phyloP scores from a whole-genome alignment of 2,113 vertebrate species.

The Psephotus haematonotus region DNA sequence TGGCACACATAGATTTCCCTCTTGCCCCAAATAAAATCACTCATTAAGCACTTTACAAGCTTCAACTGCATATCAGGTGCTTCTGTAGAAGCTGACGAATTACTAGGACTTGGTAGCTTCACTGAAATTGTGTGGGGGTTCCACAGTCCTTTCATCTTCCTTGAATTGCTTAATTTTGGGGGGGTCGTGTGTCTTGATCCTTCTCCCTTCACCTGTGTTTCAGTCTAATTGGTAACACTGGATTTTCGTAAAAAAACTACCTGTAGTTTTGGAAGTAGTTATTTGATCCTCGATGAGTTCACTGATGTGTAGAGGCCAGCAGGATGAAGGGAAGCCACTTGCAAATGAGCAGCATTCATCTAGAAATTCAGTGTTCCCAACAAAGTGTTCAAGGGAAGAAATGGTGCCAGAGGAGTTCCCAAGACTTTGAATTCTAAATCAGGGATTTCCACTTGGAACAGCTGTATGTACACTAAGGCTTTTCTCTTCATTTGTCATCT shows the following conservation, averaged over 20 bases:
- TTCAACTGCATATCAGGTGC: not conserved
- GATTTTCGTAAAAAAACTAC: not conserved
- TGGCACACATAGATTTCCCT: rapidly evolving
- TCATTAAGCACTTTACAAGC: not conserved
- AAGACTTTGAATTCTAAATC: not conserved
- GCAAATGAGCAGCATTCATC: not conserved
- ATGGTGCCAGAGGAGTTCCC: not conserved
- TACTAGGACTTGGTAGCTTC: not conserved
- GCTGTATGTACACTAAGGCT: not conserved
- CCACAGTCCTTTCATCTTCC: not conserved
- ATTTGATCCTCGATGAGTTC: not conserved
- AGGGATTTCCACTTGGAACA: not conserved
- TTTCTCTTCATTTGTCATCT: constrained; percentile 42
- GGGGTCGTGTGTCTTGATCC: not conserved
- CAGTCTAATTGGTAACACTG: not conserved
- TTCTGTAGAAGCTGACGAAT: not conserved
- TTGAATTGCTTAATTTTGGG: not conserved
- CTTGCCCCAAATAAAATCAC: not conserved
- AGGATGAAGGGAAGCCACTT: not conserved
- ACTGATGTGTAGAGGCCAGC: not conserved
- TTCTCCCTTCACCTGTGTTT: not conserved
- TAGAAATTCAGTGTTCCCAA: not conserved
- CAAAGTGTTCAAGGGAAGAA: not conserved
- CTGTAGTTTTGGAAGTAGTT: not conserved
- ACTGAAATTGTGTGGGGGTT: not conserved